phyloP scores from a whole-genome alignment of 2,888 invertebrate species.

The Lochmaea crataegi region DNA sequence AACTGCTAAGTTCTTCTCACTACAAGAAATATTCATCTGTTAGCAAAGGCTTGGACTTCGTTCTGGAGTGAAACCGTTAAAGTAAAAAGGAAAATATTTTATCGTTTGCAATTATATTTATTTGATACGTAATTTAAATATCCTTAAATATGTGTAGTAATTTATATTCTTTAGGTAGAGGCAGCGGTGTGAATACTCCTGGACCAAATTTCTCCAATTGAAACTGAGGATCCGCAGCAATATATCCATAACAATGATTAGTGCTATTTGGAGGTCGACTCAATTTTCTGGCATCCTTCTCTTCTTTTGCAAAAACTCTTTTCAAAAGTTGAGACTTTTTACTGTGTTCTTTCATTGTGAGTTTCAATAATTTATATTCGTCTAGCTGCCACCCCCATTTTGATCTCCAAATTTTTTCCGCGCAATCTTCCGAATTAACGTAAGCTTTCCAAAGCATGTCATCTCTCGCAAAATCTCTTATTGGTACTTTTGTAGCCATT shows the following conservation, averaged over 20 bases:
- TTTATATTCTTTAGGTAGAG: conserved; percentile 18
- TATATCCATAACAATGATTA: conserved; percentile 20
- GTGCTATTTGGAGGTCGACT: background rate
- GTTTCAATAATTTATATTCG: conserved; percentile 6
- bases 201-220: conserved; percentile 21
- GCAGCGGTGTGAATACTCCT: conserved; percentile 7
- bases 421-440: background rate
- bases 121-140: no score
- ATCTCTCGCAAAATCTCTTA: conserved; percentile 6
- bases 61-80: background rate
- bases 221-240: conserved; percentile 20
- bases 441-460: conserved; percentile 4
- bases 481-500: background rate
- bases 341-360: conserved; percentile 7
- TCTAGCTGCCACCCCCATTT: conserved; percentile 11
- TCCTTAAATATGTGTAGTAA: background rate
- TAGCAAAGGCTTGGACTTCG: no score
- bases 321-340: conserved; percentile 21
- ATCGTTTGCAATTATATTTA: no score
- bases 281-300: conserved; percentile 8
- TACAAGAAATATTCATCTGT: no score
- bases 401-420: background rate
- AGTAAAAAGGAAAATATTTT: background rate
- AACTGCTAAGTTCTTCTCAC: no score
- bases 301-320: background rate